Percentiles rank a stretch among this genome's conserved stretches.
These are phyloP conservation scores for Leptinotarsa texana DNA, from an alignment of 1,140 invertebrate genomes.

Conservation along the genomic window DNA sequence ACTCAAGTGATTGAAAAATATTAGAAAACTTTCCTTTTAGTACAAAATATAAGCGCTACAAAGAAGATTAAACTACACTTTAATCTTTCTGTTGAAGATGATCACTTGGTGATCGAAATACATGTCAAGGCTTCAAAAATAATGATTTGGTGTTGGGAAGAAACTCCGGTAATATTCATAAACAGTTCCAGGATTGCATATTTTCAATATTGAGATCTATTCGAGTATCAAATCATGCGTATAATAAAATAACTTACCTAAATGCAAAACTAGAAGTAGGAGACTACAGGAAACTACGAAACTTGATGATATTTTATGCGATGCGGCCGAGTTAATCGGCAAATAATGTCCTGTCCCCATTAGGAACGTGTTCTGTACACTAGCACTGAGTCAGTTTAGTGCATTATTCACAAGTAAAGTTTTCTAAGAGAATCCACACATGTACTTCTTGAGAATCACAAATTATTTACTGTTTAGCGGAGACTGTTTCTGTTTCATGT, in stretches of 20 bases:
- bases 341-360: slow-evolving; percentile 7
- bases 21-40: too few relatives aligned
- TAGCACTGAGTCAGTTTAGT: not conserved
- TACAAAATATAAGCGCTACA: too few relatives aligned
- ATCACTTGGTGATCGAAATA: too few relatives aligned
- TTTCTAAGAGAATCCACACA: not conserved
- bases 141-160: too few relatives aligned
- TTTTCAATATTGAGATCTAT: too few relatives aligned
- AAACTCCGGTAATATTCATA: too few relatives aligned
- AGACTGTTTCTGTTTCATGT: not conserved
- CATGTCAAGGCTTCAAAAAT: too few relatives aligned
- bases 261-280: not conserved
- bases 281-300: slow-evolving; percentile 10
- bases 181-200: too few relatives aligned
- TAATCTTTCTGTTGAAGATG: too few relatives aligned
- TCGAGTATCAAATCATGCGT: too few relatives aligned
- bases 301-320: slow-evolving; percentile 6
- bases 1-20: too few relatives aligned
- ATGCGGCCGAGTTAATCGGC: slow-evolving; percentile 13
- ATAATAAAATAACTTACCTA: slow-evolving; percentile 3
- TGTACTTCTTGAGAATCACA: not conserved
- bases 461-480: not conserved
- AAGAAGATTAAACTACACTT: too few relatives aligned
- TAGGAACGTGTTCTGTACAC: not conserved
- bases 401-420: not conserved